Evolutionary conservation across 1,140 invertebrate genomes (phyloP), one percentile per base, ranked within the genome.

Genomic region (Globodera rostochiensis): DNA sequence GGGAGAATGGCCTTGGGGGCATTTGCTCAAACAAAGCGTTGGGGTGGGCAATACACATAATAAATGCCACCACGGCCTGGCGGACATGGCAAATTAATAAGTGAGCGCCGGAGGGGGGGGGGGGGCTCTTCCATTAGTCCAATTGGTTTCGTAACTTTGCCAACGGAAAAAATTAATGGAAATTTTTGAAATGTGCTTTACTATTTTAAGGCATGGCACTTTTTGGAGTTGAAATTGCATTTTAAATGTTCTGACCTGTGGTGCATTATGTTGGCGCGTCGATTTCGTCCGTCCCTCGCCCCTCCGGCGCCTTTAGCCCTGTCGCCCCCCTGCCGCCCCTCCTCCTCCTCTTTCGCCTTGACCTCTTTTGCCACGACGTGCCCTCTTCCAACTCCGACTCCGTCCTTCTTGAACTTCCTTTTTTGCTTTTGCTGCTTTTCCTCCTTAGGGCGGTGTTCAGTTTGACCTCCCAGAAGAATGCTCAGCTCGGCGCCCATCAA

Each of bases 401-500:
- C 69, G 25, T 71, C 36, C 69, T 47, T 71, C 36, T 71, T 71
- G 69, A 47, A 47, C 69, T 45, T 47, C 69, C 25, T 36, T 47
- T 71, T 71, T n/a, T 69, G 77, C 70, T 78, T 45, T 25, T 78
- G 57, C 25, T 69, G 50, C 50, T 64, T 53, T 53, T 9, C 53
- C 15, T 53, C 53, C 15, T 53, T 15, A 9, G 7, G 53, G 53
- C 53, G 57, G 13, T n/a, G 57, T 64, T 64, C 57, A 64, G 13
- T 64, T 64, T 64, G 57, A 64, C 57, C 57, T 64, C 57, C 57
- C 57, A 53, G 11, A 50, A 69, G 19, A 78, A 47, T 78, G 60
- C 64, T 78, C 60, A 69, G 47, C 64, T 78, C 64, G 25, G 77
- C 77, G 70, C 64, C 77, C 77, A 78, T 78, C 77, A 78, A 78